phyloP scores from a whole-genome alignment of 2,888 invertebrate genomes.

The Stenodema calcarata region DNA sequence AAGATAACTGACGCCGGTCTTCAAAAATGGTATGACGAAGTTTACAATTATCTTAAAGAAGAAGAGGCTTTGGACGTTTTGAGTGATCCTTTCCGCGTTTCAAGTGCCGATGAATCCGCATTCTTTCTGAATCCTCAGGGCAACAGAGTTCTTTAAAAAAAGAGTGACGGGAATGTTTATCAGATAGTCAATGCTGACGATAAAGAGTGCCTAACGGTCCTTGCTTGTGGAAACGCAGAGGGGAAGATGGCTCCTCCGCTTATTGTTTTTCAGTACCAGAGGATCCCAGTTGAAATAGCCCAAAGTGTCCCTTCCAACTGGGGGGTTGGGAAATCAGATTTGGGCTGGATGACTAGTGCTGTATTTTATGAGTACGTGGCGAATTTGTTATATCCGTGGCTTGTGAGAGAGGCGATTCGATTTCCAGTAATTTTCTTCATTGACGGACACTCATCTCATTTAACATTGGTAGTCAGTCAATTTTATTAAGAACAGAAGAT shows the following conservation, averaged over 20 bases:
- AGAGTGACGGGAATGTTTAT: conserved; percentile 57
- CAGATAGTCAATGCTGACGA: conserved; percentile 58
- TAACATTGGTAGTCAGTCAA: conserved; percentile 47
- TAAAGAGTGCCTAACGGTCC: conserved; percentile 58
- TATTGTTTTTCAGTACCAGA: conserved; percentile 53
- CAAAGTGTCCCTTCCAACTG: conserved; percentile 57
- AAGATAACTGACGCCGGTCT: conserved; percentile 48
- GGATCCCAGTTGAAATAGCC: conserved; percentile 54
- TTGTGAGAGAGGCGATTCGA: conserved; percentile 59
- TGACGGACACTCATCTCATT: conserved; percentile 61
- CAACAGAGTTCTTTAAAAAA: conserved; percentile 52
- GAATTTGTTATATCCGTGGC: conserved; percentile 60
- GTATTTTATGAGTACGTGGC: too few species aligned
- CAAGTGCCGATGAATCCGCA: conserved; percentile 54
- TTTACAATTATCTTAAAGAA: conserved; percentile 49
- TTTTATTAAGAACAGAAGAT: conserved; percentile 48
- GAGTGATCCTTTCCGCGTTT: conserved; percentile 52
- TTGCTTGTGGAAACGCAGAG: conserved; percentile 58
- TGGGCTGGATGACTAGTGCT: conserved; percentile 62
- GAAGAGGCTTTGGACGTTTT: conserved; percentile 44
- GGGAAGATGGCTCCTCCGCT: conserved; percentile 55
- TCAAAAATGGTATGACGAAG: conserved; percentile 48
- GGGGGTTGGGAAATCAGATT: conserved; percentile 61
- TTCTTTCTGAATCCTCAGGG: conserved; percentile 55
- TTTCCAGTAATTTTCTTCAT: conserved; percentile 61